Conservation (phyloP, 2,888 invertebrate species). For the Troides aeacus region DNA sequence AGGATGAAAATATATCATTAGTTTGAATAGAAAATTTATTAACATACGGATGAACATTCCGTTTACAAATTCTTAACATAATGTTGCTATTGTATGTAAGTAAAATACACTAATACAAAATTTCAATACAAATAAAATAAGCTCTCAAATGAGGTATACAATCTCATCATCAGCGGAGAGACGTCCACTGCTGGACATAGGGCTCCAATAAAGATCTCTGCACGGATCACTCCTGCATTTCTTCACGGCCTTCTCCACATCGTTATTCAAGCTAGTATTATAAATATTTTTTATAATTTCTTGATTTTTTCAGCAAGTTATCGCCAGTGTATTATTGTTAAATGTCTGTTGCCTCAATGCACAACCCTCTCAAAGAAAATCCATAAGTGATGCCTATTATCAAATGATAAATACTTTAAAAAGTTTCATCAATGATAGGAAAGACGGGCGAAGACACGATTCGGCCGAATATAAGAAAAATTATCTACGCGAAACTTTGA, state of each 20-base stretch:
- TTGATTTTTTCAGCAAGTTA: constrained; percentile 5
- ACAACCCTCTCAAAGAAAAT: neutral
- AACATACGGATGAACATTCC: neutral
- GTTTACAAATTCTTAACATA: neutral
- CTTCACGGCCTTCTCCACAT: too few species aligned
- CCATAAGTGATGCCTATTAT: neutral
- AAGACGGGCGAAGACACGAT: constrained; percentile 11
- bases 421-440: neutral
- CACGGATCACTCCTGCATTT: too few species aligned
- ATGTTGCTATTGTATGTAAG: constrained; percentile 1
- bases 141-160: too few species aligned
- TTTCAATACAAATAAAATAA: too few species aligned
- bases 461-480: constrained; percentile 4
- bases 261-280: too few species aligned
- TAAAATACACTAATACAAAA: neutral
- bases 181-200: too few species aligned
- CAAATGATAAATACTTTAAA: constrained; percentile 4
- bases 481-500: constrained; percentile 17
- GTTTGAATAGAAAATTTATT: neutral
- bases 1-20: neutral
- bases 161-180: too few species aligned
- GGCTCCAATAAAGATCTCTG: too few species aligned
- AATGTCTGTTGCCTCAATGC: constrained; percentile 2
- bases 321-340: constrained; percentile 2
- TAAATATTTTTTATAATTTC: too few species aligned